Evolutionary conservation across 2,888 invertebrate genomes (phyloP).

Genomic region (Phoenoteleia sp.): DNA sequence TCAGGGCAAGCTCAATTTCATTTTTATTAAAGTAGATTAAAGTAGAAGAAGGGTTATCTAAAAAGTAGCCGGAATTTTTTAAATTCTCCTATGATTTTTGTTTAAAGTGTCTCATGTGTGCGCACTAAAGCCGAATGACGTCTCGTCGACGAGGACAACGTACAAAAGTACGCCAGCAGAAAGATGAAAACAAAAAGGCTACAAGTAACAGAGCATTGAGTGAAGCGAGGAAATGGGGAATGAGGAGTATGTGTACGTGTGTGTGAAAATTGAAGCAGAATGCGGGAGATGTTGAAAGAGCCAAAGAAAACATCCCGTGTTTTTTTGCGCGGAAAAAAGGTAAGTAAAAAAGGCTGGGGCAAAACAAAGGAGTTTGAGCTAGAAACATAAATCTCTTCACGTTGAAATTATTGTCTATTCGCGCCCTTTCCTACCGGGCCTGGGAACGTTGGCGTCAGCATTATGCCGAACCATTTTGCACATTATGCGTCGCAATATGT

Average conservation of each 20-base stretch:
- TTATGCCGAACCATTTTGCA: constrained; percentile 17
- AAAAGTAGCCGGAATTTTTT: not conserved
- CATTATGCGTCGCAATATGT: constrained; percentile 16
- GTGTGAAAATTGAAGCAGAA: constrained; percentile 40
- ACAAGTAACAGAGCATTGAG: constrained; percentile 44
- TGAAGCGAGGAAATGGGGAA: constrained; percentile 62
- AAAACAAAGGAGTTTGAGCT: constrained; percentile 79
- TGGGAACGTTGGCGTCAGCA: constrained; percentile 3
- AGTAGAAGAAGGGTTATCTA: not conserved
- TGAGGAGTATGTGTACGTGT: constrained; percentile 4
- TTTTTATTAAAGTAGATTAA: too few relatives aligned
- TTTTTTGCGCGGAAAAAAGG: constrained; percentile 61
- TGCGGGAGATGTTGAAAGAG: constrained; percentile 45
- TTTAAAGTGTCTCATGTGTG: constrained; percentile 29
- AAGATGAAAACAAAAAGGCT: constrained; percentile 42
- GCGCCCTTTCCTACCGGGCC: constrained; percentile 24
- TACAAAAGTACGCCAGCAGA: constrained; percentile 42
- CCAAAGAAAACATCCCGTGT: constrained; percentile 59
- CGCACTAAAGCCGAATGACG: constrained; percentile 42
- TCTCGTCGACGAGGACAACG: constrained; percentile 51
- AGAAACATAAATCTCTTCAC: constrained; percentile 77
- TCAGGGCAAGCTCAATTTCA: too few relatives aligned
- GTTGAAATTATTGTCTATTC: constrained; percentile 49
- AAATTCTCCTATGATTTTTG: constrained; percentile 7
- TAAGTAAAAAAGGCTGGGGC: constrained; percentile 74